Base-by-base conservation (phyloP, 2,888 invertebrate genomes). In the Bimastos eiseni region DNA sequence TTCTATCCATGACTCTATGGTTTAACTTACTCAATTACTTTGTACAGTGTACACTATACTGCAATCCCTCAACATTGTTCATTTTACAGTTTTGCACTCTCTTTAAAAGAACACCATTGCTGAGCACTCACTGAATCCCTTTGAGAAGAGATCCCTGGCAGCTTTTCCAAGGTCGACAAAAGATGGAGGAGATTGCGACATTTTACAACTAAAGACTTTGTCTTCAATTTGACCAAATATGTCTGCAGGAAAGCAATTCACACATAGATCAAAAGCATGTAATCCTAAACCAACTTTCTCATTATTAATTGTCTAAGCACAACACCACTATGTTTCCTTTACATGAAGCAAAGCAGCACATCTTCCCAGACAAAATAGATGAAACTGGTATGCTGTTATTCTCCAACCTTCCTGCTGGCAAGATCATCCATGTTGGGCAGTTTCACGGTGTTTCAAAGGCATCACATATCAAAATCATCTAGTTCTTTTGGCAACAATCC, bases 81-180 rank as follows among this genome's bases (percentile, higher is more conserved):
- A 70, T 11, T 70, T 8, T 70, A n/a, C 5, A 70, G 1, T 70
- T 70, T n/a, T 70, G 30, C 8, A 1, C 30, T n/a, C 8, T 70
- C 70, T 70, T 30, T 70, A 70, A 30, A 70, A n/a, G 70, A n/a
- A 70, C 13, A 70, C 30, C 30, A 70, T 11, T 70, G 70, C 70
- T 70, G 88, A 88, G 4, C 30, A 94, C 95, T 94, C 94, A 96
- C 96, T 98, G 96, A 98, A 99, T 93, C 99, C 99, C 95, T 98
- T 98, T 95, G 96, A 96, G 96, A 99, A 99, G 92, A 99, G 97
- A 96, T 99, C 99, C 94, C 97, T 97, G 95, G 99, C 97, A 95
- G 97, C 97, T 96, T 98, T 99, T 95, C 99, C 99, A 94, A 99
- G 97, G 96, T 99, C 99, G 94, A 97, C 96, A 96, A 98, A 99